Base-by-base conservation (phyloP, 2,797 vertebrate genomes). In the Mus spretus region DNA sequence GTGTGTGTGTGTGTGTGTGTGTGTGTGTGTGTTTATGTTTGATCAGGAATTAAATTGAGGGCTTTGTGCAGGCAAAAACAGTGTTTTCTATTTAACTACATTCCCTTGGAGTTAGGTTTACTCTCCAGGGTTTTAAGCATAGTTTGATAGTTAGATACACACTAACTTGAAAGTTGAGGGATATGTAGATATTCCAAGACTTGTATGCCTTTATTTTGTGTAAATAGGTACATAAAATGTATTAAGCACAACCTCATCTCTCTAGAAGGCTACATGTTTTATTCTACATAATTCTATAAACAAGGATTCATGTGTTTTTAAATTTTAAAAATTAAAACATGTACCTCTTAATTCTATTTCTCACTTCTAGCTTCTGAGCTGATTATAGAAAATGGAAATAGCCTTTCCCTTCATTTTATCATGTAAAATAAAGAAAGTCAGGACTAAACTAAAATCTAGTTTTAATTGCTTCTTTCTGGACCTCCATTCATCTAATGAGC, bases 271-370 rank as follows among this genome's bases (percentile, higher is more conserved):
- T 82, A 37, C 22, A 89, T 65, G 37, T 75, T 55, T 17, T 40
- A 74, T 55, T 72, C 10, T 4, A 77, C 17, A 20, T 53, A 85
- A 92, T 53, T 77, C 6, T 1, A 82, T 40, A 81, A 70, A 87
- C 6, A 61, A 6, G 3, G 89, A 61, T 67, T 82, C 80, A 89
- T 53, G 22, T 80, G 15, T 6, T 20, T 90, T 0, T 59, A 89
- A 88, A 92, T 91, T 22, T 83, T 87, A 53, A 87, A 89, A 94
- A 26, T 47, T 81, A 79, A 86, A 74, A 70, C 0, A 63, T 63
- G 74, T 65, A 78, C 11, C 5, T 53, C 11, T 24, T 24, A 91
- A 83, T 91, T 96, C 80, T 96, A 78, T 85, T 96, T 50, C 22
- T 57, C 3, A 94, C 17, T 72, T 89, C 12, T 12, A 44, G 37